Conservation (phyloP, 2,113 vertebrate species). For the Pholis gunnellus region DNA sequence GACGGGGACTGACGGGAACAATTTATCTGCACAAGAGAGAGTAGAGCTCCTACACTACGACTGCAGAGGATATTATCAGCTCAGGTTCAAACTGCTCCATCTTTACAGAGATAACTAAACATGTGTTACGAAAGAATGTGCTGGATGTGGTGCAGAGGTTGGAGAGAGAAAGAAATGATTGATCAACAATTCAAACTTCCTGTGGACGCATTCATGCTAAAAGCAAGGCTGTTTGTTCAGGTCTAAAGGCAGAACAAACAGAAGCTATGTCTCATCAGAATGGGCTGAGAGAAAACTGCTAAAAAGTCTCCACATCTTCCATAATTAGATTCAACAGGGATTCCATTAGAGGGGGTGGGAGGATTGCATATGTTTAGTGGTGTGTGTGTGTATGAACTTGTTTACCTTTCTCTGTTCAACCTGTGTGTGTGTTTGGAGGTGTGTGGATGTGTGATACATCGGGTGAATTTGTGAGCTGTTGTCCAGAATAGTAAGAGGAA, state of each 20-base stretch:
- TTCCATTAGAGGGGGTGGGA: conserved; percentile 24
- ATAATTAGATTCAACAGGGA: conserved; percentile 26
- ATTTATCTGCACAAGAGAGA: too few species aligned
- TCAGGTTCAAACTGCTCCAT: too few species aligned
- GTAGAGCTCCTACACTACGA: too few species aligned
- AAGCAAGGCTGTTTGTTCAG: conserved; percentile 26
- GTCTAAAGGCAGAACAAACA: conserved; percentile 15
- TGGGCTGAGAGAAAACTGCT: neutral
- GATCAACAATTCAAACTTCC: conserved; percentile 11
- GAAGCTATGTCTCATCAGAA: conserved; percentile 23
- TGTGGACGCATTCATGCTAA: neutral
- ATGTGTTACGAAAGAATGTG: conserved; percentile 6
- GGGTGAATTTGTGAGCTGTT: conserved; percentile 21
- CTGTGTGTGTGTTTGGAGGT: too few species aligned
- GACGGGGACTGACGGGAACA: too few species aligned
- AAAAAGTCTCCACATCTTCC: conserved; percentile 6
- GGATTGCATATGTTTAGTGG: conserved; percentile 29
- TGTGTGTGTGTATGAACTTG: conserved; percentile 8
- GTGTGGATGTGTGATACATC: neutral
- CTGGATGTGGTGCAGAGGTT: neutral
- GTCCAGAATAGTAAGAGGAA: conserved; percentile 46
- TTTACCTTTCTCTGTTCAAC: conserved; percentile 23
- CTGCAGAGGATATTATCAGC: too few species aligned
- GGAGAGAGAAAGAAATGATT: conserved; percentile 15
- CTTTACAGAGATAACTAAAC: neutral